Evolutionary conservation across 2,113 vertebrate genomes (phyloP), one percentile per base, ranked within the genome.

Genomic region (Ailuropoda melanoleuca): DNA sequence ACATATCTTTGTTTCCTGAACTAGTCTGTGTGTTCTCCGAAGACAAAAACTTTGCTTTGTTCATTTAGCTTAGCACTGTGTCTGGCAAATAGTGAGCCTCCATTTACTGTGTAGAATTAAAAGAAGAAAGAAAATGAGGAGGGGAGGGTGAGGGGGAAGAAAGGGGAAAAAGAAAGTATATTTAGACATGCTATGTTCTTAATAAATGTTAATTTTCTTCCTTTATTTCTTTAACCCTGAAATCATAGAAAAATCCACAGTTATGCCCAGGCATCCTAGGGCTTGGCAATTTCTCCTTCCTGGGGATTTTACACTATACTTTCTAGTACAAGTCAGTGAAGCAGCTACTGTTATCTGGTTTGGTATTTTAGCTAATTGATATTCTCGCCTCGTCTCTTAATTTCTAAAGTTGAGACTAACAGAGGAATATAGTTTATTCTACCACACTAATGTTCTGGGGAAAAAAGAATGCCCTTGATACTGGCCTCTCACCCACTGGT

Each of bases 171-270:
- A 39, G 31, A 66, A 90, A 58, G 8, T 70, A 82, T 37, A 86
- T 62, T 39, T 87, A 96, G 83, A 12, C 21, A 90, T 58, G 3
- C 48, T 86, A 91, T 91, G 10, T 82, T 95, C 56, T 94, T 58
- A 90, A 72, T 64, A 93, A 92, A 86, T 84, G 34, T 86, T 46
- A 10, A 92, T 64, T 88, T 90, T 84, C 74, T 97, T 88, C 31
- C 11, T 94, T 86, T 74, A 39, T 64, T 82, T 75, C 37, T 80
- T 90, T 96, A 97, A 66, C 15, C n/a, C 34, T 83, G 14, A 93
- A 95, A 87, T 95, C 43, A 92, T 4, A 87, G 53, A 58, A 11
- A 68, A 74, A n/a, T 21, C 11, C 70, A 4, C 6, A 93, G 24
- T 46, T 85, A 53, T 77, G n/a, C 31, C 29, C 24, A 87, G 19